Evolutionary conservation across 2,797 vertebrate species (phyloP).

Genomic region (Lacerta agilis): DNA sequence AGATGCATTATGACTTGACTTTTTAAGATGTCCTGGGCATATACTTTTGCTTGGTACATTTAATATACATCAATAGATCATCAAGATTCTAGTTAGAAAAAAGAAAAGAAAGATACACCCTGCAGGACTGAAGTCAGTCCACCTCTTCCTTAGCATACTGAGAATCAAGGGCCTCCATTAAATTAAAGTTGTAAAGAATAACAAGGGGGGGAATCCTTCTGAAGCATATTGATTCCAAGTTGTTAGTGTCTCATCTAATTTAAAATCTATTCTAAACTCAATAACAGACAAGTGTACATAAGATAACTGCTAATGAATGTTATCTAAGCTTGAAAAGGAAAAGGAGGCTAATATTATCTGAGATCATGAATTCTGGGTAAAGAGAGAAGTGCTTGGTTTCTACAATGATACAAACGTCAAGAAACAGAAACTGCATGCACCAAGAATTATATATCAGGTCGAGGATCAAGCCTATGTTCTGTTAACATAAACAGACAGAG

Average conservation of each 20-base stretch:
- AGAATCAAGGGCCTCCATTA: constrained; percentile 7
- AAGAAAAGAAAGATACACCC: too few relatives aligned
- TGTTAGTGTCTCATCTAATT: constrained; percentile 3
- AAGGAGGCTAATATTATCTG: background rate
- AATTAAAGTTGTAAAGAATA: constrained; percentile 9
- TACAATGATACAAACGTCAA: background rate
- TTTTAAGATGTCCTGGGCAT: background rate
- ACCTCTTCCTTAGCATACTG: background rate
- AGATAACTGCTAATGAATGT: constrained; percentile 1
- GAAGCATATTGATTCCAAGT: constrained; percentile 2
- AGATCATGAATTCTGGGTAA: background rate
- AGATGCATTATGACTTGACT: background rate
- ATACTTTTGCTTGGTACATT: background rate
- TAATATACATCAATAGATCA: background rate
- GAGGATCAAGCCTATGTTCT: background rate
- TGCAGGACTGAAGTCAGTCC: background rate
- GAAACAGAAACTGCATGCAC: background rate
- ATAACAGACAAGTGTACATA: constrained; percentile 6
- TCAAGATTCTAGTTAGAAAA: background rate
- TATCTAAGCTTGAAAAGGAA: background rate
- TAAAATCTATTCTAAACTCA: constrained; percentile 22
- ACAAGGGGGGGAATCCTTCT: background rate
- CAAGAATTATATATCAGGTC: background rate
- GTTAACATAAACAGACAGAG: background rate
- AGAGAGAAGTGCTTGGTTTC: background rate